These are phyloP conservation scores for Atlantisia rogersi DNA, from an alignment of 2,113 vertebrate species.

Conservation along the genomic window DNA sequence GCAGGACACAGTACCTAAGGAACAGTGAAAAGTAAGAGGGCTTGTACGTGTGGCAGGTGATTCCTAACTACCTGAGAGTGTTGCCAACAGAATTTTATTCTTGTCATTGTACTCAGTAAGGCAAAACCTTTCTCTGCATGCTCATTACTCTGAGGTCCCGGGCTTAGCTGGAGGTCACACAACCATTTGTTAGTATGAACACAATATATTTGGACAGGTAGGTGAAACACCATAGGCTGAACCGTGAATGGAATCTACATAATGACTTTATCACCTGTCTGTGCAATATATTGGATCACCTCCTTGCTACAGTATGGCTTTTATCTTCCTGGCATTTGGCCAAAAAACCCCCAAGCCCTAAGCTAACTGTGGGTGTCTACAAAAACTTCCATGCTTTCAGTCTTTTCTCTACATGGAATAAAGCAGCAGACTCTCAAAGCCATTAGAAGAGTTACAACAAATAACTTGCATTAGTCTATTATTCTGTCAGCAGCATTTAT, in stretches of 20 bases:
- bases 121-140: not conserved
- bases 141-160: not conserved
- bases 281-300: not conserved
- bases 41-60: not conserved
- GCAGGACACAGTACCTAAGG: not conserved
- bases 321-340: not conserved
- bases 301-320: not conserved
- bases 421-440: not conserved
- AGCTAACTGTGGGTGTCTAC: not conserved
- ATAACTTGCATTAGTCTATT: not conserved
- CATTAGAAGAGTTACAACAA: not conserved
- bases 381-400: not conserved
- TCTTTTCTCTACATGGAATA: not conserved
- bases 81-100: not conserved
- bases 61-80: not conserved
- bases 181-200: not conserved
- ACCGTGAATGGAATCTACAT: not conserved
- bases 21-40: not conserved
- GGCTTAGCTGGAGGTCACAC: not conserved
- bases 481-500: not conserved
- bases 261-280: not conserved
- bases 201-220: not conserved
- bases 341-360: not conserved
- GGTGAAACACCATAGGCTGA: not conserved
- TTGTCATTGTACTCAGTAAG: not conserved